Percentiles rank a stretch among this genome's conserved stretches.
Evolutionary conservation across 1,140 invertebrate species (phyloP).

Genomic region (Drosophila paulistorum): DNA sequence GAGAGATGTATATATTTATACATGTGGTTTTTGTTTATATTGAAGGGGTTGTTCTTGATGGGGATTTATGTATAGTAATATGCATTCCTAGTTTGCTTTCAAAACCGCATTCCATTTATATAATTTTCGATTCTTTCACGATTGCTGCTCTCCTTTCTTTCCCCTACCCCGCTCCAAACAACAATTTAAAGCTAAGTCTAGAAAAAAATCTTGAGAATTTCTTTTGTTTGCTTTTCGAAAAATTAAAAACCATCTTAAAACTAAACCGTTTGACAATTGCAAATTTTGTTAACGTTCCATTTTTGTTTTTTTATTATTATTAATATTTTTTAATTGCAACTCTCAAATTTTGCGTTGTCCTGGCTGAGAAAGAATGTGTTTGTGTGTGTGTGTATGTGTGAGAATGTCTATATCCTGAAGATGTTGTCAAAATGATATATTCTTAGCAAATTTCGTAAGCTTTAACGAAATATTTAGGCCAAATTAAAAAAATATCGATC

Average conservation of each 20-base stretch:
- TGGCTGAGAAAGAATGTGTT: background rate
- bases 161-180: background rate
- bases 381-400: background rate
- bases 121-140: slow-evolving; percentile 2
- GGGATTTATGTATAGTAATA: slow-evolving; percentile 29
- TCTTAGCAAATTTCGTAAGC: background rate
- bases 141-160: background rate
- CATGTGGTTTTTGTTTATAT: background rate
- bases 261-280: slow-evolving; percentile 5
- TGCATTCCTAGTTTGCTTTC: slow-evolving; percentile 30
- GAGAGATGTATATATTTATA: slow-evolving; percentile 25
- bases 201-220: slow-evolving; percentile 25
- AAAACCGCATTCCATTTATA: slow-evolving; percentile 3
- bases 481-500: no score
- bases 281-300: slow-evolving; percentile 1
- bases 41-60: slow-evolving; percentile 9
- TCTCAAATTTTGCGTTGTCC: slow-evolving; percentile 5
- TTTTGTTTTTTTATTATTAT: background rate
- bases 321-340: background rate
- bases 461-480: no score
- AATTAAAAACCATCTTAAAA: slow-evolving; percentile 6
- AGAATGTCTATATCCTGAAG: background rate
- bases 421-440: background rate
- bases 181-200: slow-evolving; percentile 50
- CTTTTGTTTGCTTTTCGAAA: slow-evolving; percentile 26